A percentile compares a stretch with the other conserved stretches of the same genome.
These are phyloP conservation scores for Noturus placidus DNA, from an alignment of 2,113 vertebrate genomes.

Conservation along the genomic window DNA sequence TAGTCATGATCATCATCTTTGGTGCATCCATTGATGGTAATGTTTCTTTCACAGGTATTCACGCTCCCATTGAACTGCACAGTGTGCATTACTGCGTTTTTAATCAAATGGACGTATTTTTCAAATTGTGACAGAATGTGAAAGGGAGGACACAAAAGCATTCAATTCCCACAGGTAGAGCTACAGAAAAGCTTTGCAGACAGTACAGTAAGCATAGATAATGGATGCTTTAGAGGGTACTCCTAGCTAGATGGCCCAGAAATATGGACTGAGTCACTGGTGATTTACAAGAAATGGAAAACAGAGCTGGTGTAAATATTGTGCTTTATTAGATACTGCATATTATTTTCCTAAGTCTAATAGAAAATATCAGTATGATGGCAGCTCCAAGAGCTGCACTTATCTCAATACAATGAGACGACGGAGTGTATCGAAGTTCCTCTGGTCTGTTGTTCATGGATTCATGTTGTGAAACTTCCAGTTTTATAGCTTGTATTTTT, in stretches of 20 bases:
- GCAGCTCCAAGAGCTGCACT: not conserved
- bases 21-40: not conserved
- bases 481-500: not conserved
- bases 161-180: constrained; percentile 37
- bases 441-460: constrained; percentile 17
- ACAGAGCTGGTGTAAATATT: not conserved
- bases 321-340: not conserved
- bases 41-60: not conserved
- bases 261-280: constrained; percentile 6
- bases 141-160: constrained; percentile 24
- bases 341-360: constrained; percentile 17
- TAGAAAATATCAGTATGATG: constrained; percentile 3
- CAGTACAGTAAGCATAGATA: constrained; percentile 3
- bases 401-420: constrained; percentile 26
- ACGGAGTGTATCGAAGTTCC: constrained; percentile 7
- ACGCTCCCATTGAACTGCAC: not conserved
- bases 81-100: not conserved
- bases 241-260: not conserved
- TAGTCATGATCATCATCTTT: not conserved
- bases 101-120: not conserved
- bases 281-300: constrained; percentile 22
- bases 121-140: constrained; percentile 7
- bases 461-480: not conserved
- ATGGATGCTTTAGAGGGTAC: not conserved
- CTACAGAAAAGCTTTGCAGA: constrained; percentile 24